phyloP scores from a whole-genome alignment of 1,140 invertebrate species.

The Magallana ariakensis region DNA sequence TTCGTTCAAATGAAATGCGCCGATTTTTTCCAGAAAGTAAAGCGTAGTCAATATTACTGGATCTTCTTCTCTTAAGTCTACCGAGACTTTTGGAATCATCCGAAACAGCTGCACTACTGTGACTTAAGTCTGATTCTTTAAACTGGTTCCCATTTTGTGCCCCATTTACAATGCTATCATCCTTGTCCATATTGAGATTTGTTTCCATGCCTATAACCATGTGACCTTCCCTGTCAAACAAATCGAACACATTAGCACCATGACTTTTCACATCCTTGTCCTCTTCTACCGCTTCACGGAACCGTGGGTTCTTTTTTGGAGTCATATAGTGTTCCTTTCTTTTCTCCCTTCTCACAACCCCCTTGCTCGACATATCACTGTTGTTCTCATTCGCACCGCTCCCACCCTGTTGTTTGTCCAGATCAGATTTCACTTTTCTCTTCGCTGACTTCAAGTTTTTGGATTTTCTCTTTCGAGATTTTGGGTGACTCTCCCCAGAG shows the following conservation, averaged over 20 bases:
- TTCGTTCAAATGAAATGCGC: constrained; percentile 25
- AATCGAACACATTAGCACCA: constrained; percentile 52
- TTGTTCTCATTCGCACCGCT: neutral
- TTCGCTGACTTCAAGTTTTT: constrained; percentile 49
- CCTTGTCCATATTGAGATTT: constrained; percentile 2
- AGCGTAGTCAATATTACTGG: constrained; percentile 31
- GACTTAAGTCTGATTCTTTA: neutral
- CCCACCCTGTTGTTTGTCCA: neutral
- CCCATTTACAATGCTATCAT: constrained; percentile 6
- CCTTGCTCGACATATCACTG: neutral
- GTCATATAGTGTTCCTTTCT: constrained; percentile 24
- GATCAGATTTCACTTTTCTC: constrained; percentile 37
- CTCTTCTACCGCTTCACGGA: constrained; percentile 12
- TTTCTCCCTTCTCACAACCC: constrained; percentile 3
- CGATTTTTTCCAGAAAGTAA: constrained; percentile 11
- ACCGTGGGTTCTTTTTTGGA: constrained; percentile 45
- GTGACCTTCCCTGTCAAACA: constrained; percentile 38
- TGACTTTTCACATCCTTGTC: constrained; percentile 38
- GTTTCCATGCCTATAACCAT: neutral
- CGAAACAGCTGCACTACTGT: neutral
- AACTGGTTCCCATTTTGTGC: constrained; percentile 21
- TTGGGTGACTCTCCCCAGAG: constrained; percentile 29
- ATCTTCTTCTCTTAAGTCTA: constrained; percentile 31
- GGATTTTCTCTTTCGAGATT: constrained; percentile 36
- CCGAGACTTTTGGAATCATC: constrained; percentile 6